Base-by-base conservation (phyloP, 2,888 invertebrate species). In the Leucoma salicis region DNA sequence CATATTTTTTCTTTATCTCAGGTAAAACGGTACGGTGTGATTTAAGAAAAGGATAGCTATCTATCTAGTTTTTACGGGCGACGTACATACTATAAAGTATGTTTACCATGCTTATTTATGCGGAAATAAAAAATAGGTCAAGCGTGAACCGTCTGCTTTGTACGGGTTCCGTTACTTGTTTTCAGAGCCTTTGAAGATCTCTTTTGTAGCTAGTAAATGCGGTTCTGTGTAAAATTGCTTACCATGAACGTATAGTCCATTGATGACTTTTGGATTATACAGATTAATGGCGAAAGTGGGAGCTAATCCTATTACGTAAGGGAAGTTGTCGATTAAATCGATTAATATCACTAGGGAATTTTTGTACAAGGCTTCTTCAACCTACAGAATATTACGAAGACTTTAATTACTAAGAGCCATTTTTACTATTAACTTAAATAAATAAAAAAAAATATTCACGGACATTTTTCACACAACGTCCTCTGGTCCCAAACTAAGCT, bases 81-180 rank as follows among this genome's bases (percentile, higher is more conserved):
- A 32, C 37, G 45, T 35, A 55, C 44, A 42, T 34, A 31, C 45
- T 49, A 53, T 60, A 60, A 55, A 56, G 62, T 55, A 11, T 50
- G 28, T 53, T 62, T 47, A 51, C 56, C 41, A 53, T 56, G 47
- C 41, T 53, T 62, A 53, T 62, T 55, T 60, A 60, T 49, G 39
- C 35, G 49, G 36, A 58, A 49, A 49, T 52, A 55, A 50, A 59
- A 59, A 53, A 49, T 27, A 34, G 45, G 61, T 45, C 45, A 57
- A 57, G 49, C 42, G 37, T 25, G 33, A 40, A 31, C 11, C 12
- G n/a, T 1, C 2, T 14, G 41, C 14, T 35, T 27, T 24, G 14
- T 38, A 15, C 11, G 28, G 36, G 45, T 46, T 39, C 46, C 42
- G 49, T 40, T 12, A 31, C 14, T 18, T 45, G 35, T 43, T 40